phyloP scores from a whole-genome alignment of 2,797 vertebrate genomes.

The Galagoides demidoff region DNA sequence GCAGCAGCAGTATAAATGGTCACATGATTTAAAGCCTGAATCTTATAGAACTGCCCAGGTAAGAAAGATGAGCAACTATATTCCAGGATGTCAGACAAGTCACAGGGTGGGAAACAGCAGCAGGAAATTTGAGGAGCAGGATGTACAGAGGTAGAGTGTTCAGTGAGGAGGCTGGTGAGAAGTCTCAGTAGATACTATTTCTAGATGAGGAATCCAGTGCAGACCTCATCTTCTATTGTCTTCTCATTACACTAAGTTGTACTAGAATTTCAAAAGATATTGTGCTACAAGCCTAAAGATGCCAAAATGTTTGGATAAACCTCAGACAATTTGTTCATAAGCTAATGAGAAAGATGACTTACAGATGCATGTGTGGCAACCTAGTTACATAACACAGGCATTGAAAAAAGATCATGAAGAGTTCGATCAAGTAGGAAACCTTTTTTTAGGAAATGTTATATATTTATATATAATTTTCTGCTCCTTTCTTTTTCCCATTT shows the following conservation, averaged over 20 bases:
- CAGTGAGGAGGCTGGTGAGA: neutral
- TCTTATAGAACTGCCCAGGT: neutral
- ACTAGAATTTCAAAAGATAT: neutral
- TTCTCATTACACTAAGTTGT: fast-evolving
- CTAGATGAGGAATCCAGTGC: neutral
- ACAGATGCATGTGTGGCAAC: neutral
- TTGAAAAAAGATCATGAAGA: neutral
- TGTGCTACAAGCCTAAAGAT: neutral
- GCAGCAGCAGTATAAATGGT: fast-evolving
- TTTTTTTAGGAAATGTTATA: neutral
- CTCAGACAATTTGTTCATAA: neutral
- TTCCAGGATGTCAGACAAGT: neutral
- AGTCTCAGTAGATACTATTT: neutral
- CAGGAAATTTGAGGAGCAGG: neutral
- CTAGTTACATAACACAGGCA: neutral
- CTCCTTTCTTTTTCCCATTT: neutral
- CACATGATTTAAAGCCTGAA: neutral
- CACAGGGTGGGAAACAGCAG: neutral
- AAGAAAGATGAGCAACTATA: neutral
- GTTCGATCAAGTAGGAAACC: neutral
- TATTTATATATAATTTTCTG: neutral
- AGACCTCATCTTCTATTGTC: neutral
- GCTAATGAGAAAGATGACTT: neutral
- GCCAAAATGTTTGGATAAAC: neutral
- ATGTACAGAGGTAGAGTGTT: no score